Conservation (phyloP, 2,797 vertebrate genomes). For the Garrulus glandarius region DNA sequence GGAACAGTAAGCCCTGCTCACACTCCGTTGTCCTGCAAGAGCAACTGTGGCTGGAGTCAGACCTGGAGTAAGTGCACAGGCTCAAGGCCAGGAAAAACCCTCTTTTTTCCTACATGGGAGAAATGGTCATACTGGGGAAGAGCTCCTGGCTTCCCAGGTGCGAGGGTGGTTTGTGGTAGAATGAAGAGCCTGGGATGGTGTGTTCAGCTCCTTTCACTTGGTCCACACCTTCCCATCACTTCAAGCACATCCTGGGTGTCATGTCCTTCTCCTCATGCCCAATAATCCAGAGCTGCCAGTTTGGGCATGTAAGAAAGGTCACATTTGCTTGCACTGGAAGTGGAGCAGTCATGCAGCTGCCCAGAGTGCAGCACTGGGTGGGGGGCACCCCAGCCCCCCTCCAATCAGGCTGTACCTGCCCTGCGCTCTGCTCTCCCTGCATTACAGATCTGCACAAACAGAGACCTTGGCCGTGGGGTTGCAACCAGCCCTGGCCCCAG, state of each 20-base stretch:
- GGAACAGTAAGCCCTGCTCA: neutral
- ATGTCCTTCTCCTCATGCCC: neutral
- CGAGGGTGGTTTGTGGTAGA: neutral
- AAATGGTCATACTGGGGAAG: neutral
- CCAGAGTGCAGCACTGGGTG: neutral
- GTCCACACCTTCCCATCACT: neutral
- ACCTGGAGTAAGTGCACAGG: neutral
- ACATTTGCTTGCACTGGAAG: neutral
- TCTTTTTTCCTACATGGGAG: neutral
- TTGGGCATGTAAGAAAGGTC: neutral
- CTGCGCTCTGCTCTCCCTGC: neutral
- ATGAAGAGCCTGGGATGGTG: neutral
- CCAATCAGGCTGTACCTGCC: neutral
- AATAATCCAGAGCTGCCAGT: neutral
- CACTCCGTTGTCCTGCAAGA: neutral
- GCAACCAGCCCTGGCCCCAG: fast-evolving
- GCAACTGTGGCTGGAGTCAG: neutral
- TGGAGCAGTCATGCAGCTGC: neutral
- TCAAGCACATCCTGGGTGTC: neutral
- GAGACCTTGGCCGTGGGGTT: neutral
- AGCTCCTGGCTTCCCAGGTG: neutral
- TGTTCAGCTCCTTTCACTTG: neutral
- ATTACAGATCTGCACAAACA: neutral
- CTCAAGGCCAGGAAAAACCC: neutral
- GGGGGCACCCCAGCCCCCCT: neutral